Conservation (phyloP, 2,888 invertebrate genomes). For the Cordylochernes scorpioides region DNA sequence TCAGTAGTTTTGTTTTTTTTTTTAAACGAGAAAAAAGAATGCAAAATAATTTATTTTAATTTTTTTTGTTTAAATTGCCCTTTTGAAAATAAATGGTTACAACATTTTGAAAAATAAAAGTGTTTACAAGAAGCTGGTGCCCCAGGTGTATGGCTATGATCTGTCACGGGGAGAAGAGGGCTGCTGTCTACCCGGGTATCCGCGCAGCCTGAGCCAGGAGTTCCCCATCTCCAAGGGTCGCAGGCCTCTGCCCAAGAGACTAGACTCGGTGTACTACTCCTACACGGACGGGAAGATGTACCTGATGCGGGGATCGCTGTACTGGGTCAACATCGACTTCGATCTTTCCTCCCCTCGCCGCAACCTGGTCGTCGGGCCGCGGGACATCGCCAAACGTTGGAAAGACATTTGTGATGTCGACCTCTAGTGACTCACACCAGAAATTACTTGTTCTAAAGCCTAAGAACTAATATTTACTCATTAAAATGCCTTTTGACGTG, state of each 20-base stretch:
- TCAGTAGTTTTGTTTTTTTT: no score
- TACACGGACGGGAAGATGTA: slow-evolving; percentile 20
- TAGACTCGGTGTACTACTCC: slow-evolving; percentile 22
- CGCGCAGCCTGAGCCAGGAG: slow-evolving; percentile 17
- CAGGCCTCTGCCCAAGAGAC: slow-evolving; percentile 16
- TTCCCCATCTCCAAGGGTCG: slow-evolving; percentile 18
- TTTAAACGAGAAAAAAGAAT: no score
- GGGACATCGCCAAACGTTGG: slow-evolving; percentile 20
- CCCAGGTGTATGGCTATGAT: slow-evolving; percentile 21
- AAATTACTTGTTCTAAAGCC: no score
- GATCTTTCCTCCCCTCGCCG: slow-evolving; percentile 16
- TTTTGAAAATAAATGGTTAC: no score
- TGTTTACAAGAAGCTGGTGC: no score
- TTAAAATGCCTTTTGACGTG: no score
- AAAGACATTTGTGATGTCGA: slow-evolving; percentile 21
- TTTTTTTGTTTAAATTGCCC: no score
- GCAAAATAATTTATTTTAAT: no score
- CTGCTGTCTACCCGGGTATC: slow-evolving; percentile 17
- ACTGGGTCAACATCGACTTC: slow-evolving; percentile 20
- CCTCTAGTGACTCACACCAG: no score
- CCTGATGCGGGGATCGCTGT: slow-evolving; percentile 20
- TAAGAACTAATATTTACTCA: no score
- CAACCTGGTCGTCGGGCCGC: slow-evolving; percentile 18
- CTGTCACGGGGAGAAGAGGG: slow-evolving; percentile 17
- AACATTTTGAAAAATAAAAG: no score